Evolutionary conservation across 2,888 invertebrate genomes (phyloP).

Genomic region (Agelastica alni): DNA sequence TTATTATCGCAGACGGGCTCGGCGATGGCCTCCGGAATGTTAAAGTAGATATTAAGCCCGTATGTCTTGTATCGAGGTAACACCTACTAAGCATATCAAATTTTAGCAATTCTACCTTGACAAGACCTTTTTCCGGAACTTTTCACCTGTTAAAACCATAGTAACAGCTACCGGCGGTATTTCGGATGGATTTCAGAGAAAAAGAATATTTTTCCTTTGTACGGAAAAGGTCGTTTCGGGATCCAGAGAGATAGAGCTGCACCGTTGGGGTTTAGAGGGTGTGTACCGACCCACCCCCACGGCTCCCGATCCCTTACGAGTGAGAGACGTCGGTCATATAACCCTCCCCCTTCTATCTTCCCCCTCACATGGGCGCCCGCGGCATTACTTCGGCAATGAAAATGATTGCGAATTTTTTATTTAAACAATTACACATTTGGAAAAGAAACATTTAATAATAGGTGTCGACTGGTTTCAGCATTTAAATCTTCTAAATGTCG

Average conservation of each 20-base stretch:
- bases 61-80: too few species aligned
- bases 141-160: conserved; percentile 41
- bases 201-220: conserved; percentile 47
- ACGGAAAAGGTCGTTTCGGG: conserved; percentile 41
- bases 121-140: conserved; percentile 25
- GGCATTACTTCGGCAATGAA: neutral
- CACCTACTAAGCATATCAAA: too few species aligned
- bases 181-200: conserved; percentile 24
- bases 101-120: too few species aligned
- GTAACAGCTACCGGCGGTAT: conserved; percentile 35
- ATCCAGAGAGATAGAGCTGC: conserved; percentile 20
- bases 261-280: conserved; percentile 24
- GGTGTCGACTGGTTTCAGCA: too few species aligned
- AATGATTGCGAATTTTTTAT: too few species aligned
- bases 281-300: conserved; percentile 3
- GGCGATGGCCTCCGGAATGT: too few species aligned
- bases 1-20: too few species aligned
- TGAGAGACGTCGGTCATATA: conserved; percentile 18
- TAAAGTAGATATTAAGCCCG: too few species aligned
- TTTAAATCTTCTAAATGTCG: too few species aligned
- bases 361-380: neutral
- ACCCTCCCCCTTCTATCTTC: conserved; percentile 8
- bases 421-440: too few species aligned
- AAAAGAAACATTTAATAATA: too few species aligned
- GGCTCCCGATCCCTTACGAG: conserved; percentile 12